A percentile compares a stretch with the other conserved stretches of the same genome.
Evolutionary conservation across 1,140 invertebrate species (phyloP).

Genomic region (Arctopsyche grandis): DNA sequence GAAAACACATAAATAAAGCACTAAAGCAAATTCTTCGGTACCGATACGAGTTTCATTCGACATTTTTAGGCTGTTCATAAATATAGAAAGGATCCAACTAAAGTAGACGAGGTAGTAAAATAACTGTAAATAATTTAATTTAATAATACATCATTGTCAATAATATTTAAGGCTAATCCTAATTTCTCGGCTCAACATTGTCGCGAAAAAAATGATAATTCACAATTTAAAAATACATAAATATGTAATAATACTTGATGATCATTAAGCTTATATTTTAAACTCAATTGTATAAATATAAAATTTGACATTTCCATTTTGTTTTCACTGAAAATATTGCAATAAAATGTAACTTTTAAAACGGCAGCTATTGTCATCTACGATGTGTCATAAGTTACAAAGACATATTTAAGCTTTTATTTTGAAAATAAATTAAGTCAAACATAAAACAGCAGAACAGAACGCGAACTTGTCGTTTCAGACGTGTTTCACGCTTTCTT

Average conservation of each 20-base stretch:
- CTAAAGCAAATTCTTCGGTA: not conserved
- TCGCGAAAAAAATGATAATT: too few relatives aligned
- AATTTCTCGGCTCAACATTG: too few relatives aligned
- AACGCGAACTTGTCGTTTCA: not conserved
- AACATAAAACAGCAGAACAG: not conserved
- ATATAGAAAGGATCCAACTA: not conserved
- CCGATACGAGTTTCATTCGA: not conserved
- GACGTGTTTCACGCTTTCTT: not conserved
- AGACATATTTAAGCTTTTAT: not conserved
- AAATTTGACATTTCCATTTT: too few relatives aligned
- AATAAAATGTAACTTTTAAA: too few relatives aligned
- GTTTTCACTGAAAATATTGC: too few relatives aligned
- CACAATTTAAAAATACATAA: too few relatives aligned
- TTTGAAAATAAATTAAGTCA: not conserved
- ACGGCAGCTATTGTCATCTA: too few relatives aligned
- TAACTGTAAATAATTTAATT: not conserved
- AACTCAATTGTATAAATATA: too few relatives aligned
- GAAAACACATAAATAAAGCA: constrained; percentile 3
- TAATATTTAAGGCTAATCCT: too few relatives aligned
- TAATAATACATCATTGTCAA: not conserved
- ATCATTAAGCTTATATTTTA: too few relatives aligned
- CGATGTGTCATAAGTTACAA: not conserved
- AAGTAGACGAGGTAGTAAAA: not conserved
- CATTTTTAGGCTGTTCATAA: not conserved
- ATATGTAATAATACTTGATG: too few relatives aligned